Base-by-base conservation (phyloP, 35 echinoderm and acorn worm species). In the Nesometra sesokonis region DNA sequence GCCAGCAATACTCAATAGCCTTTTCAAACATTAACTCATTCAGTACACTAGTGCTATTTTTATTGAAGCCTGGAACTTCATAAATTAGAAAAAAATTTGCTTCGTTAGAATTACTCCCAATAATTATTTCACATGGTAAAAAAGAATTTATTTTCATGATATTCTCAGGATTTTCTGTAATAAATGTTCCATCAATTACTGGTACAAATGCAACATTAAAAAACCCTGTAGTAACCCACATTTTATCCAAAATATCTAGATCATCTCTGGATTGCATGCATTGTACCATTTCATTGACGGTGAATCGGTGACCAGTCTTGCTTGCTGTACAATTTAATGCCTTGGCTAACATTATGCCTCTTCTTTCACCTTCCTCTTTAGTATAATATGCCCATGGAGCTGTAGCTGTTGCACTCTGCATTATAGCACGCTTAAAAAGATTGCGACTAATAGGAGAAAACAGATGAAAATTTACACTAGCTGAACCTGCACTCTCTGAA, bases 401-500 rank as follows among this genome's bases (percentile, higher is more conserved):
- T 9, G 83, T 86, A 31, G 85, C 40, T 5, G 84, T 84, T 17
- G 89, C 90, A 34, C 95, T 98, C 36, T 98, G 92, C 29, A 98
- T 79, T 33, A 92, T 92, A 35, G 95, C 95, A 23, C 95, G 30
- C 35, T 91, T 78, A 31, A 98, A 98, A 0, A 91, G 85, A 31
- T 86, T 67, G 29, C 85, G 81, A 82, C 92, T 94, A 32, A 84
- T 23, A 13, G 85, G 87, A 7, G 95, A 98, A 13, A 94, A 29
- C 80, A 98, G 86, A 19, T 98, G 95, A 27, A 94, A 86, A 32
- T 83, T 57, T 17, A 94, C 86, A 84, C 95, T 98, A 36, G 92
- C 95, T 7, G 95, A 77, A 7, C 95, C 95, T 15, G 95, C 95
- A 87, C 95, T 98, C 85, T 98, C 95, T 5, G 89, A 86, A 86